A percentile compares a stretch with the other conserved stretches of the same genome.
These are phyloP conservation scores for Aleiodes alternator DNA, from an alignment of 2,888 invertebrate genomes.

Conservation along the genomic window DNA sequence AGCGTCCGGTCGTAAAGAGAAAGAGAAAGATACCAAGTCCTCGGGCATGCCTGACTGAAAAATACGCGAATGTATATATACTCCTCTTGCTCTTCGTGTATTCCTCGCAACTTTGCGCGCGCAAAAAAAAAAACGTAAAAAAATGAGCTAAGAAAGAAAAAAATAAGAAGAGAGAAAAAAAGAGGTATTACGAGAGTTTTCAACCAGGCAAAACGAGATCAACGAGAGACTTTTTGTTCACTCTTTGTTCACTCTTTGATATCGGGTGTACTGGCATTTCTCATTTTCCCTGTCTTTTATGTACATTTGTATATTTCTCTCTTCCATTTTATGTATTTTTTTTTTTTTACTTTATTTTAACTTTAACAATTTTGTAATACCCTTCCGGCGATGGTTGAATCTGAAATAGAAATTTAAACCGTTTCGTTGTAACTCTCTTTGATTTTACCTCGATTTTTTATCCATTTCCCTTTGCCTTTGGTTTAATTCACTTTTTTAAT, in stretches of 20 bases:
- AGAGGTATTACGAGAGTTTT: conserved; percentile 31
- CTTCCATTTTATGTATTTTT: background rate
- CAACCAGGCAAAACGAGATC: conserved; percentile 45
- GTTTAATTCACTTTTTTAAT: conserved; percentile 33
- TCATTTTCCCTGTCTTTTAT: conserved; percentile 45
- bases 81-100: conserved; percentile 19
- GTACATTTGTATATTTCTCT: conserved; percentile 28
- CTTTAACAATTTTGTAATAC: conserved; percentile 43
- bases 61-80: conserved; percentile 35
- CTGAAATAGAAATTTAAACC: conserved; percentile 34
- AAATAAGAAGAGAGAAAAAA: background rate
- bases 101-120: conserved; percentile 11
- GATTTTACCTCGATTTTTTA: background rate
- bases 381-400: conserved; percentile 34
- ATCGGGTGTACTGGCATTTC: conserved; percentile 46
- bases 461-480: background rate
- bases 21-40: conserved; percentile 13
- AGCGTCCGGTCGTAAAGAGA: conserved; percentile 39
- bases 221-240: conserved; percentile 43
- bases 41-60: conserved; percentile 40
- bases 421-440: conserved; percentile 38
- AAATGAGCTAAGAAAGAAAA: background rate
- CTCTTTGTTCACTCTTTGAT: conserved; percentile 48
- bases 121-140: background rate
- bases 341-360: conserved; percentile 19